Base-by-base conservation (phyloP, 2,888 invertebrate species). In the Apodemia mormo region DNA sequence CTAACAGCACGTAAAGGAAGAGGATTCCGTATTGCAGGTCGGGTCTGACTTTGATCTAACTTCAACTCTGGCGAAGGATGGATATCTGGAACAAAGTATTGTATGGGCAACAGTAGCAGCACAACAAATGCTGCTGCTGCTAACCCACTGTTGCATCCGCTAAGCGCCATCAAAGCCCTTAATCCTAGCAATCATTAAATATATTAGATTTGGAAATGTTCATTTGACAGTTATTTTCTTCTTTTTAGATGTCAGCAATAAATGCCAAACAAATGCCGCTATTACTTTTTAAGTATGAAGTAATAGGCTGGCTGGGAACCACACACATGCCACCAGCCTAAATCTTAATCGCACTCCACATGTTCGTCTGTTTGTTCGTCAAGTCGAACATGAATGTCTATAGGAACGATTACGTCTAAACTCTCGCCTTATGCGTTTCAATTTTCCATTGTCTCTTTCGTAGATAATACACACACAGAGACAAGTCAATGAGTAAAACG, bases 41-140 rank as follows among this genome's bases (percentile, higher is more conserved):
- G 68, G 12, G 37, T 22, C 2, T 2, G 12, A 6, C n/a, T 52
- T 22, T 75, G 69, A 29, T 78, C 72, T 14, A 73, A 72, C 45
- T 76, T 70, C 7, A 79, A 72, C 40, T 79, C 80, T 61, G 81
- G 80, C 14, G 70, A 68, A n/a, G 76, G 72, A 67, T 80, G 79
- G 52, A 83, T 73, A 56, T 88, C 85, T 8, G 87, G 89, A 72
- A 87, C 80, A 72, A 81, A 87, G 75, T 89, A 90, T 72, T 87
- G 87, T 71, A 81, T 83, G 56, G 92, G 86, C 73, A 91, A 73
- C 75, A 89, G 77, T 71, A 90, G 76, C 73, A 91, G 76, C 52
- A 86, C 81, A 74, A 85, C 75, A 75, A 85, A 74, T 71, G 85
- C 85, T 68, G 86, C 75, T 67, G 77, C 82, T 75, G 83, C 78